Base-by-base conservation (phyloP, 2,888 invertebrate species). In the Priocnemis perturbator region DNA sequence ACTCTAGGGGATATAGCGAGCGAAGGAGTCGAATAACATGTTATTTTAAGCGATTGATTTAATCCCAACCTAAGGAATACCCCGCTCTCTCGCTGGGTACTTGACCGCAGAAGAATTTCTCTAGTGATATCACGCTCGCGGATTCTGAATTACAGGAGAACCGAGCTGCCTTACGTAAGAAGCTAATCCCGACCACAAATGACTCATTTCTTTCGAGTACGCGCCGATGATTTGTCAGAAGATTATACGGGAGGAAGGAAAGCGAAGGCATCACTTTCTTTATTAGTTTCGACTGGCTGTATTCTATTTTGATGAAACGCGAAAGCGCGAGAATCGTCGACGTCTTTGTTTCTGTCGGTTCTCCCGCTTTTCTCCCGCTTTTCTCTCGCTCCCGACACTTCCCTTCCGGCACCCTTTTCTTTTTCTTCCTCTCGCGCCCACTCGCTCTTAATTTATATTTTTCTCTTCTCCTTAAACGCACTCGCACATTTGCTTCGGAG, bases 361-460 rank as follows among this genome's bases (percentile, higher is more conserved):
- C n/a, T 53, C 53, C 23, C 20, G 19, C 14, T 23, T 30, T n/a
- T 55, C 30, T 30, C 62, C 66, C 73, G 67, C 68, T 75, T 66
- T 68, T 76, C 67, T 60, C 64, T 67, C 73, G 77, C 77, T 79
- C 79, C 67, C 70, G 77, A 79, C 75, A 71, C 79, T 79, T 79
- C 73, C 19, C 15, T 20, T 7, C 47, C 3, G 11, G 44, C 45
- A 44, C 20, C n/a, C n/a, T n/a, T 59, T 47, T 23, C 20, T n/a
- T 58, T 2, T n/a, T 20, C 19, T n/a, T 17, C 7, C 20, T 37
- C 2, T 3, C 5, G 2, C 20, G n/a, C 37, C n/a, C 19, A 26
- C 37, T 30, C 19, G 1, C 9, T 17, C 5, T 37, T 44, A 5
- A 15, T 14, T 2, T 19, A 7, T 59, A 20, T 59, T 14, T 4